Percentiles rank a stretch among this genome's conserved stretches.
Evolutionary conservation across 2,113 vertebrate genomes (phyloP).

Genomic region (Microcebus ravelobensis): DNA sequence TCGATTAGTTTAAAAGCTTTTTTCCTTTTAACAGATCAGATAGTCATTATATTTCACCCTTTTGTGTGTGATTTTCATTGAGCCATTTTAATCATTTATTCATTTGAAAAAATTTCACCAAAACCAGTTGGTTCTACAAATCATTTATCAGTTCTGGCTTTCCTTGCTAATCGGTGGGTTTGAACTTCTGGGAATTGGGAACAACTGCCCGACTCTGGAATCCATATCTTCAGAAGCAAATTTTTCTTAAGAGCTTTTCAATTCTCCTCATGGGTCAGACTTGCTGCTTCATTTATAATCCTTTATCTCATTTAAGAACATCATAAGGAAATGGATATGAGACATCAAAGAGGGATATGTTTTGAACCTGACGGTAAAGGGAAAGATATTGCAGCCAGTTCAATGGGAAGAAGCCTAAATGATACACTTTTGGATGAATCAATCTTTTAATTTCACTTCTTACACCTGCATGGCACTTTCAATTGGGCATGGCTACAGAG

Average conservation of each 20-base stretch:
- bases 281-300: neutral
- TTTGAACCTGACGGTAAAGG: neutral
- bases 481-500: neutral
- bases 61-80: slow-evolving; percentile 72
- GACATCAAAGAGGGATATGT: neutral
- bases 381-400: neutral
- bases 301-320: neutral
- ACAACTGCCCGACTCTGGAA: slow-evolving; percentile 23
- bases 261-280: slow-evolving; percentile 11
- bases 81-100: slow-evolving; percentile 76
- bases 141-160: slow-evolving; percentile 50
- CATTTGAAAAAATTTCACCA: slow-evolving; percentile 67
- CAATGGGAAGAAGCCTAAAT: neutral
- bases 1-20: slow-evolving; percentile 82
- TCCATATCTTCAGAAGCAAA: slow-evolving; percentile 15
- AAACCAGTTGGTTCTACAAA: slow-evolving; percentile 53
- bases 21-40: slow-evolving; percentile 80
- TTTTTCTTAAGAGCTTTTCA: neutral
- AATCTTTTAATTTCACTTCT: neutral
- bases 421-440: neutral
- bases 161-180: slow-evolving; percentile 34
- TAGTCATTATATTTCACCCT: slow-evolving; percentile 78
- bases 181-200: slow-evolving; percentile 52
- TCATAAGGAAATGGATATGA: neutral
- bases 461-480: neutral